phyloP scores from a whole-genome alignment of 1,140 invertebrate genomes.

The Drosophila triauraria region DNA sequence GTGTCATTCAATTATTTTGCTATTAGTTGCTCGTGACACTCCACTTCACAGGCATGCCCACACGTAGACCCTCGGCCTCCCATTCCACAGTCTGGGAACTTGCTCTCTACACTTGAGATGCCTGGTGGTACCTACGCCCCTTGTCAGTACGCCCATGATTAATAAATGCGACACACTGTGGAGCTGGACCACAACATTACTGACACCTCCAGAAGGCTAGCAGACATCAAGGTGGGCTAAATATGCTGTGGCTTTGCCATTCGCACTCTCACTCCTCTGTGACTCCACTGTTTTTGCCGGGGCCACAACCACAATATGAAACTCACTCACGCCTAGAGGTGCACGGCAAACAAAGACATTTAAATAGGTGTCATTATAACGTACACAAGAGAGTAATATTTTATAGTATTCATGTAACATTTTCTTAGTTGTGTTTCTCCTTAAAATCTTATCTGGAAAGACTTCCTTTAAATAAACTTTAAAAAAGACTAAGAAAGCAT shows the following conservation, averaged over 20 bases:
- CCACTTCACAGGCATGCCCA: constrained; percentile 51
- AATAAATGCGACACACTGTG: constrained; percentile 71
- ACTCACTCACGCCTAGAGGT: constrained; percentile 14
- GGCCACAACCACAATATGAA: constrained; percentile 30
- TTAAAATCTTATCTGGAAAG: not conserved
- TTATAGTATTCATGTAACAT: not conserved
- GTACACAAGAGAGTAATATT: not conserved
- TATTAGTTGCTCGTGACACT: constrained; percentile 71
- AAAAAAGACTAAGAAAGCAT: too few species aligned
- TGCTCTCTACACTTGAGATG: not conserved
- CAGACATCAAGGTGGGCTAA: constrained; percentile 54
- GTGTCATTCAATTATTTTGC: constrained; percentile 75
- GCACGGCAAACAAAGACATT: constrained; percentile 11
- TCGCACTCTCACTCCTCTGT: not conserved
- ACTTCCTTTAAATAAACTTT: too few species aligned
- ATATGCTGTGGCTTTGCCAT: constrained; percentile 63
- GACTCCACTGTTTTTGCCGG: constrained; percentile 7
- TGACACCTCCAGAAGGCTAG: constrained; percentile 63
- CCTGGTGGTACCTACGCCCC: constrained; percentile 7
- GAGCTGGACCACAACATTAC: constrained; percentile 77
- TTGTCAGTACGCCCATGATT: constrained; percentile 62
- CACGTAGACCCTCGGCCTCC: constrained; percentile 42
- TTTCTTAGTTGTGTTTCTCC: not conserved
- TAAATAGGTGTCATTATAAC: not conserved
- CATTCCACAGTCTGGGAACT: not conserved